Conservation (phyloP, 2,797 vertebrate species). For the Gouania willdenowi region DNA sequence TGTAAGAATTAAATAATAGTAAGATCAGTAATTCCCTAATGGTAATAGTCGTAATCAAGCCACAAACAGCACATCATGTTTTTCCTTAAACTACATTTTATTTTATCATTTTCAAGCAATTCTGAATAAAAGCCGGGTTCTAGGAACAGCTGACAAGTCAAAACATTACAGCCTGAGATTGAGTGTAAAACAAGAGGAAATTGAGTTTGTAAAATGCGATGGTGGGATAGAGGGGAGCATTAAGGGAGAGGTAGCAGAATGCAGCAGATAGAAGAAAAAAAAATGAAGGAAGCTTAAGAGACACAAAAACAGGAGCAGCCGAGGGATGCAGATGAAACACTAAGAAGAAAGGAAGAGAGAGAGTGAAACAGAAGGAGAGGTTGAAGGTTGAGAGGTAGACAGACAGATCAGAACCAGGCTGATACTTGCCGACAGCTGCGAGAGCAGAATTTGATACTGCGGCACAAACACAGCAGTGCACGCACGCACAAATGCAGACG, state of each 20-base stretch:
- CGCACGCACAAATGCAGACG: slow-evolving; percentile 26
- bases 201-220: slow-evolving; percentile 16
- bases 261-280: slow-evolving; percentile 10
- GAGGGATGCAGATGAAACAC: slow-evolving; percentile 33
- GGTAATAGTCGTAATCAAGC: no score
- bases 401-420: slow-evolving; percentile 68
- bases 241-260: slow-evolving; percentile 16
- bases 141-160: slow-evolving; percentile 18
- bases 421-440: slow-evolving; percentile 68
- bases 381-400: slow-evolving; percentile 71
- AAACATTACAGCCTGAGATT: slow-evolving; percentile 23
- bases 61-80: no score
- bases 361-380: slow-evolving; percentile 65
- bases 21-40: no score
- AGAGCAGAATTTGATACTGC: slow-evolving; percentile 75
- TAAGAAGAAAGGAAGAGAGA: slow-evolving; percentile 27
- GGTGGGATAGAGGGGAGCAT: slow-evolving; percentile 27
- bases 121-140: no score
- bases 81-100: no score
- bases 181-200: slow-evolving; percentile 21
- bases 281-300: slow-evolving; percentile 13
- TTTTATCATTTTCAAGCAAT: no score
- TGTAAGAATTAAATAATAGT: no score
- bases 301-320: slow-evolving; percentile 20
- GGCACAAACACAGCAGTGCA: slow-evolving; percentile 46